A percentile compares a stretch with the other conserved stretches of the same genome.
These are phyloP conservation scores for Rhynchomys soricoides DNA, from an alignment of 2,113 vertebrate genomes.

Conservation along the genomic window DNA sequence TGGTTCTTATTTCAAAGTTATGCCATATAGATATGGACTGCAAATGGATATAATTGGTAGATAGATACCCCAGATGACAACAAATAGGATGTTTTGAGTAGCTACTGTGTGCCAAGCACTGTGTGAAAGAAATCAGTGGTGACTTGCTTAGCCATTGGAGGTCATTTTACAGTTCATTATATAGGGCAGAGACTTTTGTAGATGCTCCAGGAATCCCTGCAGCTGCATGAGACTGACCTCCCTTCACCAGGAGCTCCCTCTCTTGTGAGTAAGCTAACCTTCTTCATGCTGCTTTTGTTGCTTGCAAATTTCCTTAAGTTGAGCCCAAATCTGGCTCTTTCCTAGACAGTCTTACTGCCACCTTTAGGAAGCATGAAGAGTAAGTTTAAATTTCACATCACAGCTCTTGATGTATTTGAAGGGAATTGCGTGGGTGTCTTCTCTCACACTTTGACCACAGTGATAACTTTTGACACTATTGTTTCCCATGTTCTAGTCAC, in stretches of 20 bases:
- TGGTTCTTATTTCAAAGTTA: slow-evolving; percentile 20
- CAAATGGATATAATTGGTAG: neutral
- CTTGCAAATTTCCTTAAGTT: slow-evolving; percentile 39
- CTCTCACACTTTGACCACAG: neutral
- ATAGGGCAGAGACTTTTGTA: neutral
- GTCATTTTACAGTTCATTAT: neutral
- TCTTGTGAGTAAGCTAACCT: neutral
- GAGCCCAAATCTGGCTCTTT: slow-evolving; percentile 41
- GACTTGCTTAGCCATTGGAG: neutral
- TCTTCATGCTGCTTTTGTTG: slow-evolving; percentile 45
- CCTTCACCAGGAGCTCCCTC: neutral
- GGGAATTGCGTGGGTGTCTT: neutral
- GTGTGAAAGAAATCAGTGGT: neutral
- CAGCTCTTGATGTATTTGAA: slow-evolving; percentile 37
- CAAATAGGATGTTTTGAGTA: neutral
- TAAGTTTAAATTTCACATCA: slow-evolving; percentile 37
- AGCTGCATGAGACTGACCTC: neutral
- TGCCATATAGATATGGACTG: neutral
- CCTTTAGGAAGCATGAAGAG: slow-evolving; percentile 18
- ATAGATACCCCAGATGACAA: neutral
- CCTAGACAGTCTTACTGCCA: slow-evolving; percentile 40
- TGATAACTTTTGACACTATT: neutral
- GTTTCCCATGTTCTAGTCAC: neutral
- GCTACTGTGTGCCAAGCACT: neutral
- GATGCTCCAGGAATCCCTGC: neutral